Evolutionary conservation across 2,888 invertebrate genomes (phyloP).

Genomic region (Dolichomitus sp.): DNA sequence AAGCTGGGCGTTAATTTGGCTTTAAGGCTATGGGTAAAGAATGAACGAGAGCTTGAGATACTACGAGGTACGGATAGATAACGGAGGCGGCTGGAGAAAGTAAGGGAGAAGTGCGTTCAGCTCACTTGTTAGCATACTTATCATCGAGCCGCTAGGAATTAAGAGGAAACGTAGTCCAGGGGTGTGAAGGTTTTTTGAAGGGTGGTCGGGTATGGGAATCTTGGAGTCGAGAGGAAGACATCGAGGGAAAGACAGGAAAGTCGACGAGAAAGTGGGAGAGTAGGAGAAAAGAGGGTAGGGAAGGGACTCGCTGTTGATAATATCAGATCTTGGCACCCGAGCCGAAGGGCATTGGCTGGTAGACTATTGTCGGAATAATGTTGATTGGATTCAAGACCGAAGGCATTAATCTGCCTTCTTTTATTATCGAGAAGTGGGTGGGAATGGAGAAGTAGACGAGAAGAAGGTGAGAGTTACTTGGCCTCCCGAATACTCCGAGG

Average conservation of each 20-base stretch:
- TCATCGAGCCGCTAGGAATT: conserved; percentile 81
- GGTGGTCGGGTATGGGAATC: conserved; percentile 42
- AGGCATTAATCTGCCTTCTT: conserved; percentile 86
- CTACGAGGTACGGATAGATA: conserved; percentile 29
- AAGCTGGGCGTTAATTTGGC: conserved; percentile 82
- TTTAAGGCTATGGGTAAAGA: conserved; percentile 67
- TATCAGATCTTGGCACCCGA: conserved; percentile 79
- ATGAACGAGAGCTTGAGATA: conserved; percentile 56
- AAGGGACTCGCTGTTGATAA: conserved; percentile 82
- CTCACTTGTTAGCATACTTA: conserved; percentile 85
- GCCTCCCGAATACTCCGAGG: conserved; percentile 58
- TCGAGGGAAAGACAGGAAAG: conserved; percentile 54
- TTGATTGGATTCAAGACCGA: conserved; percentile 86
- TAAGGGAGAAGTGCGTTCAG: conserved; percentile 45
- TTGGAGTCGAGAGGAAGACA: conserved; percentile 62
- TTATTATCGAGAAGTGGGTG: conserved; percentile 80
- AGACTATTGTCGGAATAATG: conserved; percentile 86
- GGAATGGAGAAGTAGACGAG: conserved; percentile 48
- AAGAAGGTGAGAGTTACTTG: conserved; percentile 44
- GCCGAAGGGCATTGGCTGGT: conserved; percentile 83
- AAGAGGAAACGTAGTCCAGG: conserved; percentile 77
- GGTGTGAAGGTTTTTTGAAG: conserved; percentile 62
- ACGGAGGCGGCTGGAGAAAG: conserved; percentile 12
- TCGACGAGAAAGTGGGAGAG: conserved; percentile 28
- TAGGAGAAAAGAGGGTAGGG: conserved; percentile 70